Conservation (phyloP, 2,888 invertebrate genomes). For the Archips xylosteana region DNA sequence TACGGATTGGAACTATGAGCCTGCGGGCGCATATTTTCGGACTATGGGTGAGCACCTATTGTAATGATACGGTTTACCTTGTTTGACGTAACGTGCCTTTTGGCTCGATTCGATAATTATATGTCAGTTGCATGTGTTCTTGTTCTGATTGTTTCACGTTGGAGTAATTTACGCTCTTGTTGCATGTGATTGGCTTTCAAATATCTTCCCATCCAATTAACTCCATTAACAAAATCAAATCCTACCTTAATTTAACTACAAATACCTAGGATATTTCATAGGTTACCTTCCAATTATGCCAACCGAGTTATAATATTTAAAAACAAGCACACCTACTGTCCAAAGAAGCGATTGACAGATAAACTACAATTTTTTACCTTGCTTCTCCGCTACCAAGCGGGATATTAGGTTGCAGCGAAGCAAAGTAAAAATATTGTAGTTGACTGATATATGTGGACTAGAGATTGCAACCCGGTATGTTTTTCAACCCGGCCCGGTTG, state of each 20-base stretch:
- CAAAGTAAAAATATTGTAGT: too few species aligned
- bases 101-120: conserved; percentile 18
- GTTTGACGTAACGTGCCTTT: conserved; percentile 1
- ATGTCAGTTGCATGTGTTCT: conserved; percentile 19
- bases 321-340: too few species aligned
- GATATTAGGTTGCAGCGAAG: too few species aligned
- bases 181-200: background rate
- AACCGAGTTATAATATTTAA: too few species aligned
- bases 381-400: too few species aligned
- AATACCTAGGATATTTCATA: too few species aligned
- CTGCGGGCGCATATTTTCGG: conserved; percentile 10
- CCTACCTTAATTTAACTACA: background rate
- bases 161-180: background rate
- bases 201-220: background rate
- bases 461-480: too few species aligned
- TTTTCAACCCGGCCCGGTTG: too few species aligned
- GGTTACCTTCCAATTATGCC: too few species aligned
- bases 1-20: background rate
- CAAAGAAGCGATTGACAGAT: too few species aligned
- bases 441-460: too few species aligned
- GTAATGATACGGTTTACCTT: conserved; percentile 17
- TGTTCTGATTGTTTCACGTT: background rate
- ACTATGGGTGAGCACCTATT: background rate
- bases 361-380: too few species aligned
- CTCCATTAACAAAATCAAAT: background rate